phyloP scores from a whole-genome alignment of 2,797 vertebrate genomes.

The Buphagus erythrorhynchus region DNA sequence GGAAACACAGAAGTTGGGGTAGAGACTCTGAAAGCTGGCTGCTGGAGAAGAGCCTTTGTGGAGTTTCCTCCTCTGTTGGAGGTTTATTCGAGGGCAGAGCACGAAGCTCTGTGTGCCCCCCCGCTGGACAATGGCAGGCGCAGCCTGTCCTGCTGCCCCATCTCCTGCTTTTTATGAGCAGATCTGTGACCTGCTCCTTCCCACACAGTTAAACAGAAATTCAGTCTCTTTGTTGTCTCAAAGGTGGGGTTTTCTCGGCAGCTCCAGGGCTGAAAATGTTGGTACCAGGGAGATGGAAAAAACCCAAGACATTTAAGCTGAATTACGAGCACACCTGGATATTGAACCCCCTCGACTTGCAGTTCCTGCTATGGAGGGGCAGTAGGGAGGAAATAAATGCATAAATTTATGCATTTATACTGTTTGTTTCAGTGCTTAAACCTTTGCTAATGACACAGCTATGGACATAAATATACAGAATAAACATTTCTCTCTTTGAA shows the following conservation, averaged over 20 bases:
- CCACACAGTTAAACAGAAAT: neutral
- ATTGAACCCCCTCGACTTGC: neutral
- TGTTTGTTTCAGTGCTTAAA: neutral
- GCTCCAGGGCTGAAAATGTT: neutral
- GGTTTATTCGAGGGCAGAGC: neutral
- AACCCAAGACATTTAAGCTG: neutral
- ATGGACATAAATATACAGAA: neutral
- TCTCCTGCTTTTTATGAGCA: neutral
- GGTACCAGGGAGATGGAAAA: neutral
- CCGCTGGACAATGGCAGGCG: neutral
- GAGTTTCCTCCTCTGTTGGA: neutral
- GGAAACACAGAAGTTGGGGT: neutral
- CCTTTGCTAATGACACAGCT: neutral
- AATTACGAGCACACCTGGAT: neutral
- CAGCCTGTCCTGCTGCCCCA: neutral
- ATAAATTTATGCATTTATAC: neutral
- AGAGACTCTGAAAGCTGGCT: neutral
- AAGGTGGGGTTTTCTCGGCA: neutral
- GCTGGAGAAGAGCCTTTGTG: neutral
- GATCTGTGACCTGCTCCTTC: neutral
- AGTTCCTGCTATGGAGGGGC: neutral
- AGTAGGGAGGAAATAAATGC: neutral
- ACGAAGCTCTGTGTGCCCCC: neutral
- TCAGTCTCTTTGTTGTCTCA: neutral
- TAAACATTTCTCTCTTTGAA: neutral